These are phyloP conservation scores for Scolopax mira DNA, from an alignment of 2,113 vertebrate species.

Conservation along the genomic window DNA sequence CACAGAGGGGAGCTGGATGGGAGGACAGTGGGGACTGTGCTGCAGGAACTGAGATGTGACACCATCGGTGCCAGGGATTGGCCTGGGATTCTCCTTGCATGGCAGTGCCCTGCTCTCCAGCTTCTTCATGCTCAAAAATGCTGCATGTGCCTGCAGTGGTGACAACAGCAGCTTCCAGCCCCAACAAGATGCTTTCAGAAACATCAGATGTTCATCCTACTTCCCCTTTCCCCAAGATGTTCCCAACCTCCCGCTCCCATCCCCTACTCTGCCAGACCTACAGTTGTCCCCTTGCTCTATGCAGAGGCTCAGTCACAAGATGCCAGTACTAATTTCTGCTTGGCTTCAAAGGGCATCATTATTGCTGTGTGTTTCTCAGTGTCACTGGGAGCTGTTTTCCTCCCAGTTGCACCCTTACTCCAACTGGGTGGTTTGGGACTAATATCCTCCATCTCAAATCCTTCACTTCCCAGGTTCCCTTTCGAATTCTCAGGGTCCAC, in stretches of 20 bases:
- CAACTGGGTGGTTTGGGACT: not conserved
- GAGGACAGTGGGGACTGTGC: not conserved
- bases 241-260: not conserved
- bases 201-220: not conserved
- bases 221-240: not conserved
- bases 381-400: not conserved
- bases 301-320: not conserved
- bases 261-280: not conserved
- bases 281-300: not conserved
- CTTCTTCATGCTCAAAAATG: not conserved
- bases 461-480: not conserved
- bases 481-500: not conserved
- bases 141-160: accelerated
- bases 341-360: not conserved
- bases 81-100: not conserved
- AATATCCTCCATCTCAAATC: not conserved
- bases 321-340: not conserved
- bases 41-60: not conserved
- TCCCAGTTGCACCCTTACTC: not conserved
- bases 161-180: not conserved
- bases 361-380: not conserved
- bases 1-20: not conserved
- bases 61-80: not conserved
- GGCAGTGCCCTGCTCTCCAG: not conserved
- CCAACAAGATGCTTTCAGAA: not conserved